phyloP scores from a whole-genome alignment of 2,797 vertebrate species.

The Dicrostonyx torquatus region DNA sequence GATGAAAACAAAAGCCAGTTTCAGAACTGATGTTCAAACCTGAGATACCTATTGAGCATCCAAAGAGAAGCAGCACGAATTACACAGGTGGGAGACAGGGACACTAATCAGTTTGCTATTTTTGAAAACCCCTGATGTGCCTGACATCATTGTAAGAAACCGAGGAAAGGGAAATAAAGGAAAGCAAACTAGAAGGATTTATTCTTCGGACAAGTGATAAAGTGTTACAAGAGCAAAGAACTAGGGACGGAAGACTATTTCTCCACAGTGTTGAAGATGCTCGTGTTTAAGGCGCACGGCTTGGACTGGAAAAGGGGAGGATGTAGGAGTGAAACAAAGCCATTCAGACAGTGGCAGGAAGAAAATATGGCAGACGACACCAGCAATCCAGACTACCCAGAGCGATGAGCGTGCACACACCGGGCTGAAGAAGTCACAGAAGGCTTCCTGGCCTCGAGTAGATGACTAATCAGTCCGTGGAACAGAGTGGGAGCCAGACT shows the following conservation, averaged over 20 bases:
- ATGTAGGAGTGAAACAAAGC: background rate
- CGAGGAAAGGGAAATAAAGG: background rate
- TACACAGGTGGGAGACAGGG: background rate
- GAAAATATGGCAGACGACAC: constrained; percentile 18
- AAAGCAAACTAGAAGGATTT: constrained; percentile 28
- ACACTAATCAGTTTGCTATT: constrained; percentile 45
- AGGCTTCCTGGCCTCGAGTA: background rate
- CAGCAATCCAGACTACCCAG: constrained; percentile 42
- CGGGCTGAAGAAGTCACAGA: constrained; percentile 1
- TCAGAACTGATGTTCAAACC: constrained; percentile 49
- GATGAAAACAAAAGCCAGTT: constrained; percentile 52
- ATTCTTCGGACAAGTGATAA: constrained; percentile 14
- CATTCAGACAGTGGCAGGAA: constrained; percentile 34
- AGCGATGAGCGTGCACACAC: background rate
- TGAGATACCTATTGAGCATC: background rate
- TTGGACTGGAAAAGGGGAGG: background rate
- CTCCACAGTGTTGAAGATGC: background rate
- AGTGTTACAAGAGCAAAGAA: background rate
- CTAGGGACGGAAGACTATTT: background rate
- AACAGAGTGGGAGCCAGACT: background rate
- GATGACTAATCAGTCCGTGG: background rate
- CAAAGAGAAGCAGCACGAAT: background rate
- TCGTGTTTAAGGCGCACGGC: background rate
- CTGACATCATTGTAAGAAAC: constrained; percentile 29
- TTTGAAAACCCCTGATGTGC: background rate